A percentile compares a stretch with the other conserved stretches of the same genome.
phyloP scores from a whole-genome alignment of 2,113 vertebrate species.

The Pyxicephalus adspersus region DNA sequence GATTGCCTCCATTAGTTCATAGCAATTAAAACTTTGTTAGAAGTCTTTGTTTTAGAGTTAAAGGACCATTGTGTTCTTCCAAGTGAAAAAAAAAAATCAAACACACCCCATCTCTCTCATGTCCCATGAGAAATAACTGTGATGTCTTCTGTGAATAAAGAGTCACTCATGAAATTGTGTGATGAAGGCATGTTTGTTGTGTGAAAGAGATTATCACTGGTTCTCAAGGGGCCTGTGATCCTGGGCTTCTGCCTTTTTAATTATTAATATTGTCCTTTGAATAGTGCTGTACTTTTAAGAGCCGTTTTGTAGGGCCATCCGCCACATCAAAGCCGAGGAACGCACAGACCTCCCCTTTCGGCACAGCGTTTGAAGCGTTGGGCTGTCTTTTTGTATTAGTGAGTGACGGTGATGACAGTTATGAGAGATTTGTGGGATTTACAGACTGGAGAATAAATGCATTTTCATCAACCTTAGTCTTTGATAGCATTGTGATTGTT shows the following conservation, averaged over 20 bases:
- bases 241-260: background rate
- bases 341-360: background rate
- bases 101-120: background rate
- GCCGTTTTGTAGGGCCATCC: background rate
- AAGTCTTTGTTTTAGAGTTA: constrained; percentile 41
- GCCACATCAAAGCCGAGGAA: constrained; percentile 11
- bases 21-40: background rate
- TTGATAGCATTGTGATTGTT: constrained; percentile 2
- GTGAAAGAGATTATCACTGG: background rate
- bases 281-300: constrained; percentile 12
- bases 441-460: background rate
- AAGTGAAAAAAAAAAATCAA: background rate
- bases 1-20: too few species aligned
- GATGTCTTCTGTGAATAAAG: constrained; percentile 30
- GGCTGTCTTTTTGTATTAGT: background rate
- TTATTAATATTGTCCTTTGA: constrained; percentile 44
- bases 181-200: constrained; percentile 24
- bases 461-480: constrained; percentile 1
- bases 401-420: constrained; percentile 11
- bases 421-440: background rate
- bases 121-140: constrained; percentile 26
- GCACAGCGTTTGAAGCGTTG: background rate
- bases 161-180: background rate
- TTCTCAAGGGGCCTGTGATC: constrained; percentile 39
- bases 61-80: constrained; percentile 1